Conservation (phyloP, 2,888 invertebrate genomes). For the Myathropa florea region DNA sequence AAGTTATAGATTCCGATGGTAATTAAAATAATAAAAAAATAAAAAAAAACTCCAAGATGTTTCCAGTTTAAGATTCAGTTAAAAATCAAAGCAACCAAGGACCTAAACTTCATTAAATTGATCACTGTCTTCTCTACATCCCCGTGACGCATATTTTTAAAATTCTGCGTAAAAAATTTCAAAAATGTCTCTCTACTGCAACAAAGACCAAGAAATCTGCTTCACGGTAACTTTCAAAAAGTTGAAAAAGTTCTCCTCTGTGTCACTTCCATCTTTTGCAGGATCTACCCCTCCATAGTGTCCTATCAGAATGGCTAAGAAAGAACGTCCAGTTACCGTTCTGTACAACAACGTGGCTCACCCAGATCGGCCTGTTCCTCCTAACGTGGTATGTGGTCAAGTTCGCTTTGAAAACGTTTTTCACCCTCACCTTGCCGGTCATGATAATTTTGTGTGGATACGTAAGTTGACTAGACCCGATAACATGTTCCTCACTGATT, state of each 20-base stretch:
- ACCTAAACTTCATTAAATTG: background rate
- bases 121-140: background rate
- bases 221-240: constrained; percentile 5
- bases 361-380: constrained; percentile 73
- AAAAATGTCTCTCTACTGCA: background rate
- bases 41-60: no score
- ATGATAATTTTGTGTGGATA: background rate
- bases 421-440: constrained; percentile 32
- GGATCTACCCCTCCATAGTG: constrained; percentile 70
- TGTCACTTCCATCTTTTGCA: constrained; percentile 23
- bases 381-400: constrained; percentile 74
- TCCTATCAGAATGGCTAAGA: constrained; percentile 73
- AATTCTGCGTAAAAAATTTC: background rate
- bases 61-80: background rate
- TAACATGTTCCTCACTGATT: background rate
- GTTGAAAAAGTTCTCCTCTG: background rate
- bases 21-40: no score
- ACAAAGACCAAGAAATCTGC: background rate
- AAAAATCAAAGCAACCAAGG: background rate
- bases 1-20: no score
- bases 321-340: constrained; percentile 73
- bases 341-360: constrained; percentile 72
- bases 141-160: background rate
- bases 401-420: constrained; percentile 67
- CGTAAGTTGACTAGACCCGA: background rate